phyloP scores from a whole-genome alignment of 2,888 invertebrate genomes.

The Drosophila pegasa region DNA sequence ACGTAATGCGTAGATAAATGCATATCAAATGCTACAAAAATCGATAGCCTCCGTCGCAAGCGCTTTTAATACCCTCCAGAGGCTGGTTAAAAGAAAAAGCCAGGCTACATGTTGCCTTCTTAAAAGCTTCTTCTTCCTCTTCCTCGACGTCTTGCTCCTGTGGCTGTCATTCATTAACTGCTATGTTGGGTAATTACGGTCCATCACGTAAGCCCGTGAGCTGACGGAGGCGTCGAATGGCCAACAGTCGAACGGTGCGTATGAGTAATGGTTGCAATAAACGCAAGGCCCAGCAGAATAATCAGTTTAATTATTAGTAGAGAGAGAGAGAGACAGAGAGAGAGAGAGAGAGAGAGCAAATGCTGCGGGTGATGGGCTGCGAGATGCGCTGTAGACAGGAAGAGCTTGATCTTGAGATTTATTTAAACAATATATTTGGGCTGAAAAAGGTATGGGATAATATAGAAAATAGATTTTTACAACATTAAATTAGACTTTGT shows the following conservation, averaged over 20 bases:
- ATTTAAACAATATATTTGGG: too few species aligned
- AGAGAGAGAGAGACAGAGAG: too few species aligned
- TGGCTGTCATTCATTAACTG: constrained; percentile 46
- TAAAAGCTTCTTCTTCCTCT: constrained; percentile 5
- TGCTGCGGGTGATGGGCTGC: background rate
- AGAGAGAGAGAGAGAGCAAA: too few species aligned
- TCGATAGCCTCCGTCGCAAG: background rate
- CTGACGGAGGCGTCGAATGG: constrained; percentile 22
- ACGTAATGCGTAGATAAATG: background rate
- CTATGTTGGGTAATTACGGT: constrained; percentile 48
- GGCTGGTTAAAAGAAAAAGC: background rate
- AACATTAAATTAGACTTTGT: too few species aligned
- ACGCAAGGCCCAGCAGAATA: constrained; percentile 30
- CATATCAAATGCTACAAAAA: constrained; percentile 8
- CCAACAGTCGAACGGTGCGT: constrained; percentile 4
- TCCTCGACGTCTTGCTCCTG: too few species aligned
- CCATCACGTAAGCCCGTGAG: constrained; percentile 32
- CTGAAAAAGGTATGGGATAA: too few species aligned
- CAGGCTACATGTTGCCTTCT: constrained; percentile 16
- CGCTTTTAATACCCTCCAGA: background rate
- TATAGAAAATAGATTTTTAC: too few species aligned
- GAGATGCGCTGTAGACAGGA: background rate
- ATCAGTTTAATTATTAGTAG: constrained; percentile 14
- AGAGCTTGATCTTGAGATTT: too few species aligned
- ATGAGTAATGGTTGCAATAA: constrained; percentile 16